phyloP scores from a whole-genome alignment of 2,888 invertebrate genomes.

The Drosophila mettleri region DNA sequence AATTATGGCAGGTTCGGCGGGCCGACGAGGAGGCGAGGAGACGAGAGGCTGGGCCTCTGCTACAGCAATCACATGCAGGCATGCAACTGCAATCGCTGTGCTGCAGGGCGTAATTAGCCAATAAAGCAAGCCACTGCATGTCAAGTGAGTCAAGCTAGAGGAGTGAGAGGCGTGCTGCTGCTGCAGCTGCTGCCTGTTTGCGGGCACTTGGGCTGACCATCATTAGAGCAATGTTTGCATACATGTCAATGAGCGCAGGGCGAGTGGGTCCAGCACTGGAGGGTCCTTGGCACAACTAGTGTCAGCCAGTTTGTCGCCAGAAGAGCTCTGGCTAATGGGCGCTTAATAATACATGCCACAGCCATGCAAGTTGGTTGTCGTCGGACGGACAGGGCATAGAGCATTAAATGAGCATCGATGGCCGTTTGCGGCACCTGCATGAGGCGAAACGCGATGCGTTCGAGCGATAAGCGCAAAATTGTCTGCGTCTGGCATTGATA shows the following conservation, averaged over 20 bases:
- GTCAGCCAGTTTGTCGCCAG: constrained; percentile 52
- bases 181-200: constrained; percentile 44
- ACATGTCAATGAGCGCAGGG: constrained; percentile 51
- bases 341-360: constrained; percentile 77
- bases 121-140: constrained; percentile 57
- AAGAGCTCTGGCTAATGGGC: constrained; percentile 70
- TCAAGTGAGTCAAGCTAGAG: constrained; percentile 14
- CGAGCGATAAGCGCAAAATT: constrained; percentile 71
- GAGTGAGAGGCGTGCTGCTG: constrained; percentile 19
- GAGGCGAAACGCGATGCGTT: constrained; percentile 49
- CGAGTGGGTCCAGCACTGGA: too few relatives aligned
- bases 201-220: constrained; percentile 58
- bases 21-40: constrained; percentile 7
- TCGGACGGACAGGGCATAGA: background rate
- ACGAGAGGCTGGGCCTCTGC: constrained; percentile 23
- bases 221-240: constrained; percentile 74
- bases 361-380: constrained; percentile 36
- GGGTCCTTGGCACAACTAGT: constrained; percentile 13
- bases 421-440: constrained; percentile 53
- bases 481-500: constrained; percentile 82
- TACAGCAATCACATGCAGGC: constrained; percentile 70
- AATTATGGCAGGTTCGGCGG: constrained; percentile 67
- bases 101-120: constrained; percentile 80
- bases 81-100: constrained; percentile 41
- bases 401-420: constrained; percentile 34